Evolutionary conservation across 1,140 invertebrate genomes (phyloP), one percentile per base, ranked within the genome.

Genomic region (Drosophila lacteicornis): DNA sequence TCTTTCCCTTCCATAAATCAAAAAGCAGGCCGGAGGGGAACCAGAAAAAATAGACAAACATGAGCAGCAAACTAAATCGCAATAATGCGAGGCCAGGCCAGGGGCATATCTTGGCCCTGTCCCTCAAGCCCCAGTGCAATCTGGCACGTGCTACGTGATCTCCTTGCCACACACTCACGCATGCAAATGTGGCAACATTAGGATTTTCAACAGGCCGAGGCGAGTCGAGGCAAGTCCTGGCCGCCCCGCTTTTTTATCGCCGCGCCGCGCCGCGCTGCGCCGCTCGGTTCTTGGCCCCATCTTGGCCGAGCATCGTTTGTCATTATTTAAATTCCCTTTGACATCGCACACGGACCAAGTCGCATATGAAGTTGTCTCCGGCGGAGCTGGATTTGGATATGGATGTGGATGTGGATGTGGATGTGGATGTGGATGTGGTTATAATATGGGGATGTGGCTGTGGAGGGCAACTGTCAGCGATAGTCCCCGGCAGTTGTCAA

Each of bases 111-210:
- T 38, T 59, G 22, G 50, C 65, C 58, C 56, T 59, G 63, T 46
- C 51, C 56, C 56, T 45, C 45, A 60, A 66, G 74, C 82, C 62
- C 73, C 73, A 80, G 58, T 86, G 80, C 82, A 79, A 86, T 86
- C 82, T 86, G 82, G 80, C 83, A 83, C 82, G 84, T 87, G 80
- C 83, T 90, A 91, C 82, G 79, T 91, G 82, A 87, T 86, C 79
- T 80, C 56, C 75, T 76, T 50, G 40, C 47, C 50, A 60, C 78
- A 66, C 80, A 83, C 70, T 55, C 74, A 83, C 70, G 59, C 74
- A 91, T 91, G 90, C 90, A 91, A 91, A 91, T 91, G 90, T 91
- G 90, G 81, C 90, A 91, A 91, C 90, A 91, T 91, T 91, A 91
- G 90, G 88, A 90, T 91, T 91, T 91, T 91, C 90, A 91, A 91